phyloP scores from a whole-genome alignment of 2,113 vertebrate genomes.

The Rissa tridactyla region DNA sequence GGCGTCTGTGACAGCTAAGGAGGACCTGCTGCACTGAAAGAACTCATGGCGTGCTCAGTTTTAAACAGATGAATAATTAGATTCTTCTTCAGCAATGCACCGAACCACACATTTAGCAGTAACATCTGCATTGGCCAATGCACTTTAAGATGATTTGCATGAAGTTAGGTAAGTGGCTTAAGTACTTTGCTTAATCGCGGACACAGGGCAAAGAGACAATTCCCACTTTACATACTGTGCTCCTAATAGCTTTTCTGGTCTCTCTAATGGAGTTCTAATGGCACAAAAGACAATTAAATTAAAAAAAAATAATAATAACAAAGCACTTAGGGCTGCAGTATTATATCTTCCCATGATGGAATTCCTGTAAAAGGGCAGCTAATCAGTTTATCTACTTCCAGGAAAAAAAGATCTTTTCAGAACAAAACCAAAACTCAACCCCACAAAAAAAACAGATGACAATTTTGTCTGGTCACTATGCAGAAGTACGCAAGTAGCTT shows the following conservation, averaged over 20 bases:
- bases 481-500: neutral
- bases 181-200: conserved; percentile 7
- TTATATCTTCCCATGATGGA: neutral
- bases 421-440: neutral
- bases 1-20: neutral
- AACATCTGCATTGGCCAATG: neutral
- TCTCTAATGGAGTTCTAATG: conserved; percentile 36
- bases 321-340: conserved; percentile 5
- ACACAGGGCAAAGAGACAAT: conserved; percentile 6
- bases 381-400: neutral
- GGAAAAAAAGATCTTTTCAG: neutral
- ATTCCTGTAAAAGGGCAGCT: conserved; percentile 39
- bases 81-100: neutral
- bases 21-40: neutral
- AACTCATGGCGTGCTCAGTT: neutral
- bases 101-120: neutral
- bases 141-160: neutral
- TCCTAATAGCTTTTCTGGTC: conserved; percentile 51
- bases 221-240: neutral
- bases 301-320: neutral
- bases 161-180: neutral
- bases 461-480: neutral
- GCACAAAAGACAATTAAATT: conserved; percentile 28
- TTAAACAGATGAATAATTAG: conserved; percentile 13
- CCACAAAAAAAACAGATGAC: neutral